Evolutionary conservation across 2,797 vertebrate species (phyloP).

Genomic region (Molothrus ater): DNA sequence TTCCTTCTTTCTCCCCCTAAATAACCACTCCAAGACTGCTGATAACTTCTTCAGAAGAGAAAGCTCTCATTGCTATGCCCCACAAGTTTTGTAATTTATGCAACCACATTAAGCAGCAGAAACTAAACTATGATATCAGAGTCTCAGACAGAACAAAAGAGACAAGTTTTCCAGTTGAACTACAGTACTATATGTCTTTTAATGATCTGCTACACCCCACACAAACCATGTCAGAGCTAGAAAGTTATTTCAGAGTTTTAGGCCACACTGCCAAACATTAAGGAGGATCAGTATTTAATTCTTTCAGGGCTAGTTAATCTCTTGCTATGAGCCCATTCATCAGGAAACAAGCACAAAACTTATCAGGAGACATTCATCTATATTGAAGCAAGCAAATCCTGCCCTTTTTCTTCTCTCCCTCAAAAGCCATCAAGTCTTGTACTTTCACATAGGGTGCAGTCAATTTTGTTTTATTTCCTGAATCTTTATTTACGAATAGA

Average conservation of each 20-base stretch:
- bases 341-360: neutral
- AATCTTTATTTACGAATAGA: neutral
- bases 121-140: neutral
- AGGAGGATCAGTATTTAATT: neutral
- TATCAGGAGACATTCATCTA: neutral
- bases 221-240: neutral
- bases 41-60: neutral
- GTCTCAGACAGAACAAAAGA: neutral
- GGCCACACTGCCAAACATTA: neutral
- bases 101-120: neutral
- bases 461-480: neutral
- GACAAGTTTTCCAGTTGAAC: neutral
- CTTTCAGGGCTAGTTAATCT: neutral
- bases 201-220: neutral
- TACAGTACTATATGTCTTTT: neutral
- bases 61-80: neutral
- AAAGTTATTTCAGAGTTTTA: neutral
- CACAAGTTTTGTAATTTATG: neutral
- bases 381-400: neutral
- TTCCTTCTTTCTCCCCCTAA: neutral
- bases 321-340: neutral
- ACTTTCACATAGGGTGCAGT: neutral
- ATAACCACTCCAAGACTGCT: neutral
- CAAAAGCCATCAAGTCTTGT: neutral
- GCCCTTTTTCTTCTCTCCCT: neutral